phyloP scores from a whole-genome alignment of 2,113 vertebrate genomes.

The Hemiscyllium ocellatum region DNA sequence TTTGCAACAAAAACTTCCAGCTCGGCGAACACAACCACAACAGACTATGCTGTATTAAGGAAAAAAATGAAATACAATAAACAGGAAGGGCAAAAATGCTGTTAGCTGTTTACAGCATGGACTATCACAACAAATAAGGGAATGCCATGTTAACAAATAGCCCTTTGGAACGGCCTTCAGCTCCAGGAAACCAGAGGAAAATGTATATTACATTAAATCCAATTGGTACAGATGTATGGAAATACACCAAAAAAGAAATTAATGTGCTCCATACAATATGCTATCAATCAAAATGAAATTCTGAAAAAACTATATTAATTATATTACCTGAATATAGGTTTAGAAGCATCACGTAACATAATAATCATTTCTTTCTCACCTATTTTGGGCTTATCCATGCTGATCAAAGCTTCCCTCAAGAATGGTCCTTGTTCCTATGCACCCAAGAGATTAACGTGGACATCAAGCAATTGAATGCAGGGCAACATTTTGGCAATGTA shows the following conservation, averaged over 20 bases:
- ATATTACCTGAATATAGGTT: not conserved
- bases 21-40: no score
- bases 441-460: not conserved
- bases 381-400: slow-evolving; percentile 14
- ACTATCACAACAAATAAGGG: not conserved
- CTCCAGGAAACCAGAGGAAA: not conserved
- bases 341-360: not conserved
- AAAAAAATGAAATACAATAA: not conserved
- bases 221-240: not conserved
- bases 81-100: not conserved
- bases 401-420: not conserved
- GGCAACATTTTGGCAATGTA: not conserved
- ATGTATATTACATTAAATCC: not conserved
- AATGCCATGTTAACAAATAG: not conserved
- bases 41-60: no score
- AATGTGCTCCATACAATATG: not conserved
- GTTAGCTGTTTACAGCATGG: not conserved
- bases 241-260: not conserved
- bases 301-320: not conserved
- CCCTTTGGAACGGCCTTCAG: not conserved
- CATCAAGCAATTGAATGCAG: not conserved
- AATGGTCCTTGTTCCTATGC: not conserved
- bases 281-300: not conserved
- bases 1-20: no score
- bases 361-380: not conserved